These are phyloP conservation scores for Hyperoplus immaculatus DNA, from an alignment of 2,797 vertebrate species.

Conservation along the genomic window DNA sequence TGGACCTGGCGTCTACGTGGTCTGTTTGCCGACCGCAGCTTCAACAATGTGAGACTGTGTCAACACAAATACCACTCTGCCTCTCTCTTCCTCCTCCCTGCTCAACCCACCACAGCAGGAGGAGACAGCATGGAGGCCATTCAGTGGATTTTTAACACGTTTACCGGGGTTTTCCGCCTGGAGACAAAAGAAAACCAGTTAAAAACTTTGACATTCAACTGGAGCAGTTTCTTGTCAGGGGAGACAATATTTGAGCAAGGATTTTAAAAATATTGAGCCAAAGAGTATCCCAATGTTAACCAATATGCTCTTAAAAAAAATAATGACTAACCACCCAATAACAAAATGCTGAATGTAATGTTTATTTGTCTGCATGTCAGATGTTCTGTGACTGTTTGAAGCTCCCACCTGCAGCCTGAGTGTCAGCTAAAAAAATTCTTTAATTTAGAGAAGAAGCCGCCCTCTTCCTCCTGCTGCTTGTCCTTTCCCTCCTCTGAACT, in stretches of 20 bases:
- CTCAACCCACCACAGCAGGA: neutral
- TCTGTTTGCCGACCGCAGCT: slow-evolving; percentile 22
- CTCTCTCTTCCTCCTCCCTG: slow-evolving; percentile 5
- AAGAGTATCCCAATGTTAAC: too few relatives aligned
- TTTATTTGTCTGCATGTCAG: neutral
- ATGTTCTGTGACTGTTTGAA: neutral
- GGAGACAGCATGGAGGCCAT: neutral
- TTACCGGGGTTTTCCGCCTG: slow-evolving; percentile 85
- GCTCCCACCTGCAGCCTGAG: slow-evolving; percentile 72
- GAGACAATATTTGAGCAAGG: neutral
- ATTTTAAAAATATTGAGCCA: neutral
- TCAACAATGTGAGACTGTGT: slow-evolving; percentile 30
- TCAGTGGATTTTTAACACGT: slow-evolving; percentile 42
- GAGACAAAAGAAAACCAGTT: slow-evolving; percentile 2
- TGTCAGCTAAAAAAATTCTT: slow-evolving; percentile 96
- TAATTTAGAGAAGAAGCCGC: slow-evolving; percentile 94
- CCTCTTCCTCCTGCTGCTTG: slow-evolving; percentile 78
- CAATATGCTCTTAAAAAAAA: too few relatives aligned
- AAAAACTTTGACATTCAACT: neutral
- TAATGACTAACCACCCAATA: neutral
- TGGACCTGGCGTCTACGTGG: slow-evolving; percentile 8
- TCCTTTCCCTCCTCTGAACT: slow-evolving; percentile 84
- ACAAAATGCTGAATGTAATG: neutral
- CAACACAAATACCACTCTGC: slow-evolving; percentile 27
- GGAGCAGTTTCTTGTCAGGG: neutral